These are phyloP conservation scores for Callipepla squamata DNA, from an alignment of 2,113 vertebrate species.

Conservation along the genomic window DNA sequence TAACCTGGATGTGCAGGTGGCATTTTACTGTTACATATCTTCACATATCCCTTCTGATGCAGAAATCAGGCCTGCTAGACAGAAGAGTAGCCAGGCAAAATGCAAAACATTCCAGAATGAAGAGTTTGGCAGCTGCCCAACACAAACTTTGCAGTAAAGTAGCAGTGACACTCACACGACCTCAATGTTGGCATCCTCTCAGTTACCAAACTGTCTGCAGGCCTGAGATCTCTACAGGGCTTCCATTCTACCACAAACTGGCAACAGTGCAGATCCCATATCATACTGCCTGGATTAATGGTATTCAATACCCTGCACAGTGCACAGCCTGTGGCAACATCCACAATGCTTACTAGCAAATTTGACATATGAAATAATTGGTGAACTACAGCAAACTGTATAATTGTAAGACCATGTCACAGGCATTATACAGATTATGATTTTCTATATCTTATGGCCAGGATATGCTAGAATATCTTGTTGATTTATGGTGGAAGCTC, in stretches of 20 bases:
- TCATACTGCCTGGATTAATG: neutral
- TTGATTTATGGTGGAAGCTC: neutral
- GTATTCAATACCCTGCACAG: neutral
- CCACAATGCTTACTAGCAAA: neutral
- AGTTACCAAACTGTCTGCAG: neutral
- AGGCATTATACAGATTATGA: neutral
- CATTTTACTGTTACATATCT: neutral
- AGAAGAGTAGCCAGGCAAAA: neutral
- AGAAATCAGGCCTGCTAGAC: neutral
- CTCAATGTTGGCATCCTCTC: fast-evolving
- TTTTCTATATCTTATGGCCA: neutral
- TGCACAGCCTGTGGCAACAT: neutral
- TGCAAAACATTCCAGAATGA: neutral
- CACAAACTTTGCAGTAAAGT: neutral
- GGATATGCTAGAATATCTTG: neutral
- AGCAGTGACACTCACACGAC: neutral
- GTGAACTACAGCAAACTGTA: neutral
- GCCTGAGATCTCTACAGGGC: neutral
- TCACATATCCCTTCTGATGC: neutral
- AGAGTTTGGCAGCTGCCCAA: neutral
- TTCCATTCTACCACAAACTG: neutral
- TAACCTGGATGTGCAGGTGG: neutral
- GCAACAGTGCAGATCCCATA: neutral
- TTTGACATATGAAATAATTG: neutral
- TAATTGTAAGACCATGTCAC: neutral